Conservation (phyloP, 2,113 vertebrate species). For the Phoxinus phoxinus region DNA sequence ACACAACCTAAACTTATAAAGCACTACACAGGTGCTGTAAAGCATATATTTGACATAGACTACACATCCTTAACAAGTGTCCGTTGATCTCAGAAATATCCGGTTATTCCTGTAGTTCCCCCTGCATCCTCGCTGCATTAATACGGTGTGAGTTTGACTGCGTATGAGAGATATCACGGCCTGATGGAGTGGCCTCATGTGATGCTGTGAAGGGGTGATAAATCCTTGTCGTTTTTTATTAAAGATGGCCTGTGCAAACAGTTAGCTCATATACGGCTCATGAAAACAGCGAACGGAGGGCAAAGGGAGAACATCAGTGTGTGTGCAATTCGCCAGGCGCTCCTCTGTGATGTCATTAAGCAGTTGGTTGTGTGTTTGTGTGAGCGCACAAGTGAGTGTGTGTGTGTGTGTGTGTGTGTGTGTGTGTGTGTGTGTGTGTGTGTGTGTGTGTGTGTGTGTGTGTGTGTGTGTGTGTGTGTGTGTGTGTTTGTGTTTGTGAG, state of each 20-base stretch:
- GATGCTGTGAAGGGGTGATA: slow-evolving; percentile 74
- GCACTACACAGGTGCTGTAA: background rate
- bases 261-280: slow-evolving; percentile 71
- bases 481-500: background rate
- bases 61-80: slow-evolving; percentile 59
- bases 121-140: slow-evolving; percentile 69
- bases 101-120: slow-evolving; percentile 59
- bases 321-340: slow-evolving; percentile 67
- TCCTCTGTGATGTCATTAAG: slow-evolving; percentile 70
- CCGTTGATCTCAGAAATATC: slow-evolving; percentile 67
- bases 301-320: slow-evolving; percentile 55
- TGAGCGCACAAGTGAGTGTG: background rate
- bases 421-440: background rate
- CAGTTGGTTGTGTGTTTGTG: slow-evolving; percentile 14
- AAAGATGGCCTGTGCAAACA: slow-evolving; percentile 75
- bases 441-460: slow-evolving; percentile 3
- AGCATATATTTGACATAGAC: background rate
- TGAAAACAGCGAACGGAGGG: slow-evolving; percentile 46
- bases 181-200: slow-evolving; percentile 74
- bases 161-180: slow-evolving; percentile 61
- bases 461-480: background rate
- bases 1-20: background rate
- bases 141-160: slow-evolving; percentile 68
- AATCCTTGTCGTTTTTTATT: slow-evolving; percentile 78
- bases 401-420: background rate